These are phyloP conservation scores for Drosophila triauraria DNA, from an alignment of 1,140 invertebrate species.

Conservation along the genomic window DNA sequence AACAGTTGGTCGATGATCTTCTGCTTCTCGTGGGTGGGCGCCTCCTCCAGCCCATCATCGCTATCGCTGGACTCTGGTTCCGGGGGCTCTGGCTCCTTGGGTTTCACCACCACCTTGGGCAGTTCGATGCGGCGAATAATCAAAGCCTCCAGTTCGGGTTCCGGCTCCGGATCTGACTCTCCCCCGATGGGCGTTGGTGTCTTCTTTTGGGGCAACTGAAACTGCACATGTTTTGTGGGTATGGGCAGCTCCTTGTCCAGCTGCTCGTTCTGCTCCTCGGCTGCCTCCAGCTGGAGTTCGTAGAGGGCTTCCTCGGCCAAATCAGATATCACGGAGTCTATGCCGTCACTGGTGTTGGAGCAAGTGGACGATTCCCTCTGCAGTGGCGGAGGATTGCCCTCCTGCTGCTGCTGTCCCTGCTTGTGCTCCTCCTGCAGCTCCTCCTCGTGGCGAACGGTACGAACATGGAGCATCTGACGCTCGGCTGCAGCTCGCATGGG, in stretches of 20 bases:
- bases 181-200: conserved; percentile 10
- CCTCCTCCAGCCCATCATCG: conserved; percentile 24
- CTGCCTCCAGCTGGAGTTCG: conserved; percentile 76
- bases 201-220: conserved; percentile 55
- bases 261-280: conserved; percentile 55
- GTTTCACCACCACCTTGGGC: conserved; percentile 60
- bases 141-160: conserved; percentile 31
- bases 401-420: conserved; percentile 12
- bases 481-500: conserved; percentile 72
- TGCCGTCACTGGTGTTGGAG: conserved; percentile 80
- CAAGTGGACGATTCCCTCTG: conserved; percentile 66
- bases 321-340: conserved; percentile 82
- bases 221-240: conserved; percentile 56
- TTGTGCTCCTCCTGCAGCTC: conserved; percentile 46
- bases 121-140: conserved; percentile 66
- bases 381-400: conserved; percentile 1
- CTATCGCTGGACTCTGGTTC: conserved; percentile 20
- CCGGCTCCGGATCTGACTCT: conserved; percentile 10
- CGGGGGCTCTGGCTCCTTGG: conserved; percentile 23
- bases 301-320: conserved; percentile 75
- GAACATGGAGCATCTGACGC: conserved; percentile 61
- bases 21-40: conserved; percentile 58
- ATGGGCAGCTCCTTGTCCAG: conserved; percentile 22
- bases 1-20: conserved; percentile 77
- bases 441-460: conserved; percentile 71